These are phyloP conservation scores for Antheraea assamensis DNA, from an alignment of 2,888 invertebrate genomes.

Conservation along the genomic window DNA sequence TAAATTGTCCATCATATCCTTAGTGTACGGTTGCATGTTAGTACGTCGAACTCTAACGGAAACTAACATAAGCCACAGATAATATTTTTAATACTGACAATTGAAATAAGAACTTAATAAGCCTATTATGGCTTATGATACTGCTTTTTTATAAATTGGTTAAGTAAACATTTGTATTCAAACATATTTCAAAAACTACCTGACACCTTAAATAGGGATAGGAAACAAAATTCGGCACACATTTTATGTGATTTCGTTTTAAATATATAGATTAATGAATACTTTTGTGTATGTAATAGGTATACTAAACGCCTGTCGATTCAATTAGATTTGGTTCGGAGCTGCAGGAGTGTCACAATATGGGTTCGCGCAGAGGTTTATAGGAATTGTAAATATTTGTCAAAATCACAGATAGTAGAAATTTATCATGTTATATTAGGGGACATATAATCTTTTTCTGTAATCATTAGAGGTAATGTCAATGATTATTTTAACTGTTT, in stretches of 20 bases:
- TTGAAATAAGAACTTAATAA: too few relatives aligned
- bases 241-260: not conserved
- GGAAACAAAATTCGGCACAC: not conserved
- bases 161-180: too few relatives aligned
- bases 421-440: not conserved
- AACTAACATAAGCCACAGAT: too few relatives aligned
- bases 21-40: too few relatives aligned
- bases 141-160: too few relatives aligned
- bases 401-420: constrained; percentile 3
- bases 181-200: too few relatives aligned
- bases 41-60: too few relatives aligned
- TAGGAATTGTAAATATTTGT: constrained; percentile 13
- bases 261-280: not conserved
- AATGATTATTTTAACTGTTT: not conserved
- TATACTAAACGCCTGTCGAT: constrained; percentile 33
- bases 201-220: not conserved
- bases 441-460: not conserved
- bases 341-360: constrained; percentile 29
- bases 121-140: too few relatives aligned
- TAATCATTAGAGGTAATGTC: not conserved
- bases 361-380: constrained; percentile 28
- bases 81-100: too few relatives aligned
- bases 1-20: too few relatives aligned
- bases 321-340: constrained; percentile 40
- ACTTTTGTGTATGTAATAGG: not conserved